Conservation (phyloP, 2,888 invertebrate species). For the Paralinhomoeus sp. region DNA sequence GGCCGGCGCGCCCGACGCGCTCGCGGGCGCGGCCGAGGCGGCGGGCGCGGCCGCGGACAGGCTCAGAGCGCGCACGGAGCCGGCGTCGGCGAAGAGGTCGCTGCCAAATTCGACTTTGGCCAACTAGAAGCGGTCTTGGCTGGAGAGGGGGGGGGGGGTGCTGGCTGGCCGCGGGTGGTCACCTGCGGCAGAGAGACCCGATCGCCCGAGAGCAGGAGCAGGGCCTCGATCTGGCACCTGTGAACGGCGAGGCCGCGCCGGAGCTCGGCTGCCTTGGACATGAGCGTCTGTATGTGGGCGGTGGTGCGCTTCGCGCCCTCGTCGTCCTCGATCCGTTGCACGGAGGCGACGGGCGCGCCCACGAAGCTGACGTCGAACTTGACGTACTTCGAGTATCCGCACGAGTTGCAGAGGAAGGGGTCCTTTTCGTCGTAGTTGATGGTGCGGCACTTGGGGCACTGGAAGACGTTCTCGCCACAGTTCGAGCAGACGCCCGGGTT, state of each 20-base stretch:
- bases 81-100: too few relatives aligned
- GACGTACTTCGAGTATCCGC: constrained; percentile 96
- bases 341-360: constrained; percentile 69
- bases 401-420: constrained; percentile 91
- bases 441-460: constrained; percentile 90
- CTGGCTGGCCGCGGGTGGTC: too few relatives aligned
- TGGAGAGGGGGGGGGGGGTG: too few relatives aligned
- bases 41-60: constrained; percentile 5
- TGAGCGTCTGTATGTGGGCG: too few relatives aligned
- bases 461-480: constrained; percentile 94
- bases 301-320: constrained; percentile 57
- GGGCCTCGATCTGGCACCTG: too few relatives aligned
- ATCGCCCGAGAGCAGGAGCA: too few relatives aligned
- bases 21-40: background rate
- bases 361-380: constrained; percentile 86
- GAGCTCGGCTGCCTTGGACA: too few relatives aligned
- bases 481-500: constrained; percentile 91
- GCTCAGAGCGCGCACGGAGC: background rate
- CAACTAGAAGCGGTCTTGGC: too few relatives aligned
- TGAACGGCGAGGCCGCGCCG: too few relatives aligned
- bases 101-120: too few relatives aligned
- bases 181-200: background rate
- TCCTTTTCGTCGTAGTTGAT: constrained; percentile 98
- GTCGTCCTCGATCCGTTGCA: constrained; percentile 86
- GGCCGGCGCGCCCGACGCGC: background rate